Evolutionary conservation across 2,113 vertebrate genomes (phyloP).

Genomic region (Antennarius striatus): DNA sequence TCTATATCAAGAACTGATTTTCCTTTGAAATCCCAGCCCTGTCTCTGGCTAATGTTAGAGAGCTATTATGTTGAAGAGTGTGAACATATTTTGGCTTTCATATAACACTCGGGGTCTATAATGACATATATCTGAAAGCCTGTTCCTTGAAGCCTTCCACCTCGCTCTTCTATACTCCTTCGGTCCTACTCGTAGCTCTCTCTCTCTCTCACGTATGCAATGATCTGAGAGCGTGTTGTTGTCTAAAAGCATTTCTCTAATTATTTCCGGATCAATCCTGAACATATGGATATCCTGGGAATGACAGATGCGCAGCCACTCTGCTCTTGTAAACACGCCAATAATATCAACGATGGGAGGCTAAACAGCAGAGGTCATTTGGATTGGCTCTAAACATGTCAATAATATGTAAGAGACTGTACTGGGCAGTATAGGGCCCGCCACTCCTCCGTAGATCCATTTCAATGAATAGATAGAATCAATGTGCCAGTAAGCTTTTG

Average conservation of each 20-base stretch:
- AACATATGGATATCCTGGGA: conserved; percentile 60
- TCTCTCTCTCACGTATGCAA: background rate
- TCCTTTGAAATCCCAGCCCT: background rate
- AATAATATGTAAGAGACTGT: conserved; percentile 67
- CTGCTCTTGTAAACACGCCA: conserved; percentile 64
- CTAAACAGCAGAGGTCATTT: conserved; percentile 55
- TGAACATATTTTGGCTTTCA: conserved; percentile 5
- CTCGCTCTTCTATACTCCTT: background rate
- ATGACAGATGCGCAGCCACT: conserved; percentile 52
- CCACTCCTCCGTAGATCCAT: conserved; percentile 46
- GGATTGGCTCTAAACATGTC: conserved; percentile 64
- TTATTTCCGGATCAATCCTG: conserved; percentile 47
- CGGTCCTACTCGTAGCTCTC: background rate
- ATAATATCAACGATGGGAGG: conserved; percentile 63
- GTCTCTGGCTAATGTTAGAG: background rate
- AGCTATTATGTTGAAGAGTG: background rate
- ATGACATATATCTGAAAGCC: background rate
- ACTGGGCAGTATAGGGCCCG: conserved; percentile 3
- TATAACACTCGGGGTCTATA: background rate
- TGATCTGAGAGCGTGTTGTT: conserved; percentile 40
- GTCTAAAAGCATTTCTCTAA: conserved; percentile 58
- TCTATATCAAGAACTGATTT: conserved; percentile 7
- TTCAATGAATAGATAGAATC: conserved; percentile 57
- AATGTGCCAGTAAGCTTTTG: conserved; percentile 58
- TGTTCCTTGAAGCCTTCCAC: background rate